Percentiles rank a stretch among this genome's conserved stretches.
Evolutionary conservation across 2,113 vertebrate genomes (phyloP).

Genomic region (Symphodus melops): DNA sequence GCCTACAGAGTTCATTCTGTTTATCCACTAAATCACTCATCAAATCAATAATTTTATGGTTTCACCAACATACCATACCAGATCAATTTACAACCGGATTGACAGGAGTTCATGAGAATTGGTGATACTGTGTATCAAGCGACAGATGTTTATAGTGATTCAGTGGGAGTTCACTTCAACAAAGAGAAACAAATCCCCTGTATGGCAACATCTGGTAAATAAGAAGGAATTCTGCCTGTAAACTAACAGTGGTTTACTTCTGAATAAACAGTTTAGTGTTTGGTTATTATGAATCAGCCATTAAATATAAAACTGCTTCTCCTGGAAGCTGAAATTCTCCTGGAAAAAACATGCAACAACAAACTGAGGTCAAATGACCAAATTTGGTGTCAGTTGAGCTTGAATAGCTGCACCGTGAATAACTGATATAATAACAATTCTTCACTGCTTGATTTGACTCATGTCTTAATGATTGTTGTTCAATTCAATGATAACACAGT

Average conservation of each 20-base stretch:
- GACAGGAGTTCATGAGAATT: background rate
- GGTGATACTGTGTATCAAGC: background rate
- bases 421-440: too few relatives aligned
- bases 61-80: too few relatives aligned
- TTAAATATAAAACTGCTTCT: background rate
- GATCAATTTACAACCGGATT: background rate
- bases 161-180: background rate
- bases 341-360: background rate
- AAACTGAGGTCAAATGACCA: background rate
- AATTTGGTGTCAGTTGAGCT: background rate
- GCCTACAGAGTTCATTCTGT: too few relatives aligned
- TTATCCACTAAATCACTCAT: too few relatives aligned
- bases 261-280: conserved; percentile 20
- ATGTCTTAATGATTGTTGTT: too few relatives aligned
- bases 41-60: too few relatives aligned
- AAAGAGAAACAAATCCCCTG: background rate
- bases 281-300: background rate
- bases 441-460: too few relatives aligned
- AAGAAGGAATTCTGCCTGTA: background rate
- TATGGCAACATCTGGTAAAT: background rate
- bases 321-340: background rate
- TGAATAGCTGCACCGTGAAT: background rate
- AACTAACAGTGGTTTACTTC: conserved; percentile 12
- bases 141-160: background rate
- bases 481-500: too few relatives aligned